Conservation (phyloP, 2,113 vertebrate genomes). For the Tachysurus fulvidraco region DNA sequence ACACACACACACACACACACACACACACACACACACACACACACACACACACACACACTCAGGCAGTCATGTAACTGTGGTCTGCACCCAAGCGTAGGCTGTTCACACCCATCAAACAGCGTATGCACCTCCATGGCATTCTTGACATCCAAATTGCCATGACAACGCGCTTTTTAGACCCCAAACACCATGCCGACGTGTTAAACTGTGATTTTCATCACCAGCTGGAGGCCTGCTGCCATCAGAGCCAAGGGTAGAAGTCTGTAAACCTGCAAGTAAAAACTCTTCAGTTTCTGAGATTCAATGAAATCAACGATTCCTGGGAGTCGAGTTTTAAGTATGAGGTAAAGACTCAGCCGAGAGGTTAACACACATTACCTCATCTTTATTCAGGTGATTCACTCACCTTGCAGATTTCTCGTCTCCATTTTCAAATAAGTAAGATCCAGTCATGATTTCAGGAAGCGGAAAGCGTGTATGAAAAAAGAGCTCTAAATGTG, state of each 20-base stretch:
- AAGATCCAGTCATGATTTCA: neutral
- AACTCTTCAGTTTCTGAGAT: neutral
- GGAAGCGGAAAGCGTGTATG: neutral
- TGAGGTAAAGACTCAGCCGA: neutral
- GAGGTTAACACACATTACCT: no score
- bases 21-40: no score
- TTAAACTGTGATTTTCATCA: neutral
- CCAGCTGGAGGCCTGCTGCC: neutral
- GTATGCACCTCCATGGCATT: neutral
- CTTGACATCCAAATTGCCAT: neutral
- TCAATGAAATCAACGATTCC: neutral
- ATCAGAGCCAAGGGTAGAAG: neutral
- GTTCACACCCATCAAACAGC: neutral
- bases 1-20: constrained; percentile 31
- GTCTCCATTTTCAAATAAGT: neutral
- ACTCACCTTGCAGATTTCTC: neutral
- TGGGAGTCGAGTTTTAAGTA: neutral
- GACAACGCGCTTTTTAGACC: neutral
- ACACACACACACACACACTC: neutral
- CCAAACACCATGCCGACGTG: neutral
- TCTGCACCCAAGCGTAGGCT: neutral
- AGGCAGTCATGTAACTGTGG: neutral
- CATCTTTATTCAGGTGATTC: neutral
- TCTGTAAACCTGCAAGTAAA: neutral
- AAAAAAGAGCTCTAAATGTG: neutral